Conservation (phyloP, 2,888 invertebrate genomes). For the Tridacna crocea region DNA sequence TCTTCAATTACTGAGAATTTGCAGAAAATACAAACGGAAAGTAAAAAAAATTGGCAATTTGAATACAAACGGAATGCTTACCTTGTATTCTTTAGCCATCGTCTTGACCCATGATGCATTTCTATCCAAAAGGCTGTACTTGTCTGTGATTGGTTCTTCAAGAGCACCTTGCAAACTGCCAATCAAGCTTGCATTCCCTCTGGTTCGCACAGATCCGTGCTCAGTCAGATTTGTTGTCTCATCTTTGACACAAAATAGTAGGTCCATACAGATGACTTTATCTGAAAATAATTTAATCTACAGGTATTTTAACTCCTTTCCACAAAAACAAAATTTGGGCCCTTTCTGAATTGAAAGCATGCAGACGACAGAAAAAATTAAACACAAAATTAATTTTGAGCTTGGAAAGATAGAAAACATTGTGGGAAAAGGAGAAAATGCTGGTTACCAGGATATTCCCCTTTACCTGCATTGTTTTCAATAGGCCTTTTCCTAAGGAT, state of each 20-base stretch:
- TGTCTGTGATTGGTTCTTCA: constrained; percentile 31
- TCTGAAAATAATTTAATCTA: constrained; percentile 24
- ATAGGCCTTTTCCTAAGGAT: too few relatives aligned
- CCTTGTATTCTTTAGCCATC: constrained; percentile 49
- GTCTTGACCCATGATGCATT: constrained; percentile 49
- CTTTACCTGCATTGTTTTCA: neutral
- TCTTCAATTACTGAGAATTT: too few relatives aligned
- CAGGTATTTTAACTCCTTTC: neutral
- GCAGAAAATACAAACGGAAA: too few relatives aligned
- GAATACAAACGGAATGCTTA: neutral
- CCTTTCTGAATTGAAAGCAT: too few relatives aligned
- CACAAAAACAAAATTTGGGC: neutral
- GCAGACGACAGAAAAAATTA: too few relatives aligned
- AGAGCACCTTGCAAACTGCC: constrained; percentile 44
- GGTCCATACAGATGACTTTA: constrained; percentile 45
- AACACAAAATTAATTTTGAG: too few relatives aligned
- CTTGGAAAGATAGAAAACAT: too few relatives aligned
- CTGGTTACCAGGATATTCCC: neutral
- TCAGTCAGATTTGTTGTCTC: constrained; percentile 20
- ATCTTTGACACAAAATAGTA: constrained; percentile 48
- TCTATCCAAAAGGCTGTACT: constrained; percentile 42
- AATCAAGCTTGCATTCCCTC: constrained; percentile 36
- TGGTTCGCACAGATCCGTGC: constrained; percentile 34
- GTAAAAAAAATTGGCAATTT: too few relatives aligned
- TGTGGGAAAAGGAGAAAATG: neutral